Base-by-base conservation (phyloP, 2,888 invertebrate genomes). In the Drosophila phalerata region DNA sequence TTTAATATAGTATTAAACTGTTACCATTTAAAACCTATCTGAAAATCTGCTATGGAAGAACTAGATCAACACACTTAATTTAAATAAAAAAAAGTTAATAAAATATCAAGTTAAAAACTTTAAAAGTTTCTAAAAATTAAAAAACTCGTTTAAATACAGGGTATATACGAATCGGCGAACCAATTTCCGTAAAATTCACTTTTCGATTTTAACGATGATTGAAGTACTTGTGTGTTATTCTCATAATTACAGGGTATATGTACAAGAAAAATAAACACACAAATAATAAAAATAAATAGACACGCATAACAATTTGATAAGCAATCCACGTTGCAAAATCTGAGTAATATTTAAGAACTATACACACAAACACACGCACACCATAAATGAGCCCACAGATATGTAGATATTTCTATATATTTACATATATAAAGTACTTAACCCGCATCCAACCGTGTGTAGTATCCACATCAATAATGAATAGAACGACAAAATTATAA, bases 241-340 rank as follows among this genome's bases (percentile, higher is more conserved):
- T 25, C 9, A 11, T 34, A n/a, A 19, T 11, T 43, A 30, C 32
- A 43, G 42, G 55, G 43, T 42, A 34, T 42, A n/a, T n/a, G n/a
- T n/a, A 10, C 32, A 11, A 32, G 43, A n/a, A n/a, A 51, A 42
- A 34, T 22, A 48, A 52, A 42, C 32, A 64, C 45, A 53, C 58
- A 67, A 38, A 47, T 9, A 61, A 60, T 37, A 45, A 25, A 38
- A 62, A 66, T 15, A 66, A 63, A 57, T 42, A 57, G 38, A 38
- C 51, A 65, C 66, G 55, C 64, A 55, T 37, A 53, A 69, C 28
- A 60, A 73, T 61, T 67, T 78, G 69, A 81, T 77, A 81, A 69
- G 63, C 57, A 55, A 3, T 51, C 71, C 71, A 70, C 74, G 73
- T 73, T 67, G 48, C 62, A 15, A 58, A 62, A 48, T 73, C 57